Conservation (phyloP, 2,888 invertebrate genomes). For the Azorinus chamasolen region DNA sequence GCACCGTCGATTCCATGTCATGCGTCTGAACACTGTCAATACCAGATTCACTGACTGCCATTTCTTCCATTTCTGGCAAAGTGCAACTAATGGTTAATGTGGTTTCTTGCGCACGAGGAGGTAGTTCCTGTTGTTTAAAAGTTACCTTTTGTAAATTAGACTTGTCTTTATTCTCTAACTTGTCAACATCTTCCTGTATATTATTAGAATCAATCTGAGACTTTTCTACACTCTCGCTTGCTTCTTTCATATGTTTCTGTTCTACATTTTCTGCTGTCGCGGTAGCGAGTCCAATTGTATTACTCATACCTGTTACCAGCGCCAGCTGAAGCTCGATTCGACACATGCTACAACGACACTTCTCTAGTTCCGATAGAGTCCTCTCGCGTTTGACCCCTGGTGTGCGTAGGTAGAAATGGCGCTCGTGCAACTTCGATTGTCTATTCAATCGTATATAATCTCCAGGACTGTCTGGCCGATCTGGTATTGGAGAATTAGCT, state of each 20-base stretch:
- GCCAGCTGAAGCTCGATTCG: constrained; percentile 73
- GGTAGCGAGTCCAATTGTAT: background rate
- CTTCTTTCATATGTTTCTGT: no score
- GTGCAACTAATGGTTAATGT: constrained; percentile 60
- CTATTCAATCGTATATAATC: constrained; percentile 69
- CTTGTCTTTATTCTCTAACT: background rate
- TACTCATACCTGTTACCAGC: constrained; percentile 50
- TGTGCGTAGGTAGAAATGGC: constrained; percentile 74
- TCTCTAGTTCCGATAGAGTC: constrained; percentile 54
- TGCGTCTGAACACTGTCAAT: constrained; percentile 53
- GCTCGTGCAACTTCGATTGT: constrained; percentile 69
- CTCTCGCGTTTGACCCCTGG: constrained; percentile 62
- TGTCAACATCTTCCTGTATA: no score
- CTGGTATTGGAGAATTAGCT: constrained; percentile 29
- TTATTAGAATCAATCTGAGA: no score
- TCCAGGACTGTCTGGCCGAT: constrained; percentile 14
- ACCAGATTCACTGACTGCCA: constrained; percentile 52
- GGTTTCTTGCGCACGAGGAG: constrained; percentile 21
- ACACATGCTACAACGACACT: constrained; percentile 75
- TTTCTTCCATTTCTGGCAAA: constrained; percentile 53
- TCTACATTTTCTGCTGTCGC: no score
- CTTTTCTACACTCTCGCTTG: no score
- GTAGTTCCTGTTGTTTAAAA: constrained; percentile 49
- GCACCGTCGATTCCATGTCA: no score
- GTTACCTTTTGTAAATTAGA: constrained; percentile 27